These are phyloP conservation scores for Dinoponera quadriceps DNA, from an alignment of 1,140 invertebrate genomes.

Conservation along the genomic window DNA sequence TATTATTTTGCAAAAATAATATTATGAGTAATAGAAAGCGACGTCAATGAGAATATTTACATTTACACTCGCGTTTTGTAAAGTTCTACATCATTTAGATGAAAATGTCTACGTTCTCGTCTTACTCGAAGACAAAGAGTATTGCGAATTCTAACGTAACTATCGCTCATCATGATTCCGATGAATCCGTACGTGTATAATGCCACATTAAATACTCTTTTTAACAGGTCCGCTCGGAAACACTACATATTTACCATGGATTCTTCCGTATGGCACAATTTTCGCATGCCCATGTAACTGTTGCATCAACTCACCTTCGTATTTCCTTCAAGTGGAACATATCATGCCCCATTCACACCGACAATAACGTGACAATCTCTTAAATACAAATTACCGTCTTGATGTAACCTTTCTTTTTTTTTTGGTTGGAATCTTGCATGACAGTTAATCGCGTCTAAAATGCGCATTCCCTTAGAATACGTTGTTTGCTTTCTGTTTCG, in stretches of 20 bases:
- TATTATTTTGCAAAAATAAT: slow-evolving; percentile 39
- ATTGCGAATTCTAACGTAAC: slow-evolving; percentile 25
- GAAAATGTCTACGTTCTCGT: slow-evolving; percentile 9
- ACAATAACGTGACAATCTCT: slow-evolving; percentile 75
- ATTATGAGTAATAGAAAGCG: slow-evolving; percentile 34
- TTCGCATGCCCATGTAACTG: slow-evolving; percentile 72
- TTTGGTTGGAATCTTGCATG: slow-evolving; percentile 67
- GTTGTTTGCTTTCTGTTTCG: slow-evolving; percentile 40
- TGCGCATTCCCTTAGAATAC: slow-evolving; percentile 37
- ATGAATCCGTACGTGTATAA: slow-evolving; percentile 59
- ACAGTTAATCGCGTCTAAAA: slow-evolving; percentile 56
- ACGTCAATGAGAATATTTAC: slow-evolving; percentile 14
- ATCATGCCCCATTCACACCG: slow-evolving; percentile 74
- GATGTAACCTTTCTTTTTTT: slow-evolving; percentile 24
- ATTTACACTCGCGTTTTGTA: slow-evolving; percentile 30
- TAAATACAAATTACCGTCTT: slow-evolving; percentile 78
- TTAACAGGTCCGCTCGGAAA: slow-evolving; percentile 32
- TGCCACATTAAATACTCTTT: slow-evolving; percentile 35
- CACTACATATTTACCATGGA: slow-evolving; percentile 61
- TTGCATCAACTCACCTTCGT: slow-evolving; percentile 79
- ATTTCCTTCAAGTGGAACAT: slow-evolving; percentile 72
- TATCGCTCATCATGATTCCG: slow-evolving; percentile 38
- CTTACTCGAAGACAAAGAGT: slow-evolving; percentile 20
- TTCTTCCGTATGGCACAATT: slow-evolving; percentile 59
- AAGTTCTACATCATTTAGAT: slow-evolving; percentile 36